These are phyloP conservation scores for Danaus chrysippus DNA, from an alignment of 2,888 invertebrate genomes.

Conservation along the genomic window DNA sequence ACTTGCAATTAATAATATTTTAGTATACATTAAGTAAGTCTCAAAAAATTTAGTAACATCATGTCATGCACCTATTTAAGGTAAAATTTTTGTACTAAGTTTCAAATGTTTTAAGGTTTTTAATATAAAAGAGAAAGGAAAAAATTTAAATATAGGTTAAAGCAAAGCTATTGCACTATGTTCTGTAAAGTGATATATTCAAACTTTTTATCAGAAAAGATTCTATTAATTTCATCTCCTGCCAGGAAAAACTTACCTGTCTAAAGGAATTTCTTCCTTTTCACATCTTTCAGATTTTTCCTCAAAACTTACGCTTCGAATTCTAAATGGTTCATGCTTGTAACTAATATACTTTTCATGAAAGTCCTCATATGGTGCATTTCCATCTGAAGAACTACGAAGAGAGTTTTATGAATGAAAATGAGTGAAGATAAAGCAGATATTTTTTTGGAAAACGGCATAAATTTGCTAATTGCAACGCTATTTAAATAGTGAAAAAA, in stretches of 20 bases:
- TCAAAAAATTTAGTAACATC: no score
- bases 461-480: conserved; percentile 5
- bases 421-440: conserved; percentile 56
- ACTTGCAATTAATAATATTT: no score
- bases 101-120: no score
- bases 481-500: neutral
- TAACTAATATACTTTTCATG: conserved; percentile 88
- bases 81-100: no score
- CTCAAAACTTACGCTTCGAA: conserved; percentile 86
- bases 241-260: conserved; percentile 51
- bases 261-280: conserved; percentile 56
- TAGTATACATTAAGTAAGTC: no score
- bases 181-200: no score
- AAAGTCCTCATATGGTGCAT: conserved; percentile 85
- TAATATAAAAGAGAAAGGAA: no score
- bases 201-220: no score
- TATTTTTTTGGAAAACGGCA: conserved; percentile 4
- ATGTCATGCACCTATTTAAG: no score
- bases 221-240: no score
- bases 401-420: conserved; percentile 68
- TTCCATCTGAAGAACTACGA: conserved; percentile 78
- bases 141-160: no score
- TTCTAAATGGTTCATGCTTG: conserved; percentile 85
- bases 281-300: conserved; percentile 71
- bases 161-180: no score